Evolutionary conservation across 2,888 invertebrate species (phyloP).

Genomic region (Mythimna impura): DNA sequence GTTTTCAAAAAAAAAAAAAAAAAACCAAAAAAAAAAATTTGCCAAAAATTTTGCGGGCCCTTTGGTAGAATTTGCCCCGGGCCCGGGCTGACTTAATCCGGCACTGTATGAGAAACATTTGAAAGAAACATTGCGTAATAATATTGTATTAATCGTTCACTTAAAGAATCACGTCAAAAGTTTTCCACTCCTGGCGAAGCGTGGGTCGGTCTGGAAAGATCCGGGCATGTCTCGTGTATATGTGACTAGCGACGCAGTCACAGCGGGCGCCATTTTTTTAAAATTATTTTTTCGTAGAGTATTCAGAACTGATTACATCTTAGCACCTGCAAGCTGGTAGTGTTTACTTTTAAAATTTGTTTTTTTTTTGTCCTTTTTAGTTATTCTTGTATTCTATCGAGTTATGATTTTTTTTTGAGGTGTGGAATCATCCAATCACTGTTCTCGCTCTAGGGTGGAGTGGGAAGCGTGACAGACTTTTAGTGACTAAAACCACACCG

Average conservation of each 20-base stretch:
- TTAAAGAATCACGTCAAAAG: conserved; percentile 56
- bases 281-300: conserved; percentile 7
- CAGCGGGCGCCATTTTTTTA: conserved; percentile 54
- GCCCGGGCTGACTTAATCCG: too few species aligned
- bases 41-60: too few species aligned
- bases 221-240: conserved; percentile 74
- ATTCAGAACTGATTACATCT: conserved; percentile 13
- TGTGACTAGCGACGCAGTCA: conserved; percentile 62
- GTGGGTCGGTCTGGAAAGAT: conserved; percentile 83
- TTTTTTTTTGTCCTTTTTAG: background rate
- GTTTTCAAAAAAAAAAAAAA: too few species aligned
- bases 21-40: too few species aligned
- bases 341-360: background rate
- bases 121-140: background rate
- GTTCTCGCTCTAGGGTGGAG: too few species aligned
- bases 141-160: background rate
- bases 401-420: too few species aligned
- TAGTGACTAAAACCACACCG: too few species aligned
- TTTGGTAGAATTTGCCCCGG: too few species aligned
- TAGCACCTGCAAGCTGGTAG: background rate
- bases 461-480: too few species aligned
- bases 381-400: too few species aligned
- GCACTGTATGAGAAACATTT: background rate
- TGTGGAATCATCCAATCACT: too few species aligned
- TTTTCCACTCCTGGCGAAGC: conserved; percentile 71